These are phyloP conservation scores for Coregonus suidteri DNA, from an alignment of 2,797 vertebrate genomes.

Conservation along the genomic window DNA sequence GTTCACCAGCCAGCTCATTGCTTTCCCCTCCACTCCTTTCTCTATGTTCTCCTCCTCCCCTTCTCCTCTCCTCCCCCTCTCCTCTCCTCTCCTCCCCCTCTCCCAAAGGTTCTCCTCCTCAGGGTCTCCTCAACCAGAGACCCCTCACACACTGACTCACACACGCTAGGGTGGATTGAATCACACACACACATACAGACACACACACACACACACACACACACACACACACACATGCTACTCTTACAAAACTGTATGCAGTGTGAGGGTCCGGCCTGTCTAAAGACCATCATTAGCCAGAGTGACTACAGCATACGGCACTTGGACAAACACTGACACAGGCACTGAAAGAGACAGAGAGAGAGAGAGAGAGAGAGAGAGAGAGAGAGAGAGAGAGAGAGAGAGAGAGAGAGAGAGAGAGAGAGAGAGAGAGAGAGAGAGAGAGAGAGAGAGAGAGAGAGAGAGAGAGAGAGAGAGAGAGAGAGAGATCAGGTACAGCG, in stretches of 20 bases:
- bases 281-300: conserved; percentile 59
- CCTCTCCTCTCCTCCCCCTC: conserved; percentile 6
- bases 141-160: conserved; percentile 21
- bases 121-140: conserved; percentile 29
- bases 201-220: conserved; percentile 21
- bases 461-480: too few relatives aligned
- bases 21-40: not conserved
- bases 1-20: not conserved
- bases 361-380: not conserved
- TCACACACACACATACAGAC: not conserved
- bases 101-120: conserved; percentile 1
- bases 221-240: conserved; percentile 21
- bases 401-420: too few relatives aligned
- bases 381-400: not conserved
- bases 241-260: conserved; percentile 19
- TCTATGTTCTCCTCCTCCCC: not conserved
- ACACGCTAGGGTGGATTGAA: not conserved
- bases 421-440: too few relatives aligned
- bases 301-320: conserved; percentile 35
- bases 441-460: too few relatives aligned
- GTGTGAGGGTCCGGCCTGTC: conserved; percentile 40
- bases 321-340: conserved; percentile 22
- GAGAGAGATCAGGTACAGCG: too few relatives aligned
- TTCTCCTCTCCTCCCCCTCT: conserved; percentile 1
- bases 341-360: conserved; percentile 18